Conservation (phyloP, 2,888 invertebrate genomes). For the Ormyrus labotus region DNA sequence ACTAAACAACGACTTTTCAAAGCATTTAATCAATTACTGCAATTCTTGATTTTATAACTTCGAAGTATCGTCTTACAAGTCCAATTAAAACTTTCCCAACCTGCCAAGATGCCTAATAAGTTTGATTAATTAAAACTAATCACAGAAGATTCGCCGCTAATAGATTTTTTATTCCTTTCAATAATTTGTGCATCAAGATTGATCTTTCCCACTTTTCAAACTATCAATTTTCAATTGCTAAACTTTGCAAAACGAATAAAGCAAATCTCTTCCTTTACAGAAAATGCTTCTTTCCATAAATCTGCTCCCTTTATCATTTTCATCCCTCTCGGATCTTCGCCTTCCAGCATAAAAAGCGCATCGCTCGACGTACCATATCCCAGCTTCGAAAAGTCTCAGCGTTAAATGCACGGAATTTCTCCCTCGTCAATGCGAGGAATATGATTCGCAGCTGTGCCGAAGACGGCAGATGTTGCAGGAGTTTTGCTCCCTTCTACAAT, state of each 20-base stretch:
- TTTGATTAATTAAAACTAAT: constrained; percentile 26
- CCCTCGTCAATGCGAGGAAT: not conserved
- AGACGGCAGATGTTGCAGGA: constrained; percentile 28
- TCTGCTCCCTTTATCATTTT: too few relatives aligned
- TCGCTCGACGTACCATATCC: not conserved
- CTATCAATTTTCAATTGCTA: too few relatives aligned
- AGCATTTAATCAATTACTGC: constrained; percentile 11
- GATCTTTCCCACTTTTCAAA: too few relatives aligned
- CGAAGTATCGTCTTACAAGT: constrained; percentile 29
- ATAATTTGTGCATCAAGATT: too few relatives aligned
- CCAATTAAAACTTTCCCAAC: constrained; percentile 43
- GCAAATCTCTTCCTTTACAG: too few relatives aligned
- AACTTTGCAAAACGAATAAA: too few relatives aligned
- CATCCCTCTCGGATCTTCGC: too few relatives aligned
- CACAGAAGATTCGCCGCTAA: not conserved
- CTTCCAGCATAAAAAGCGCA: not conserved
- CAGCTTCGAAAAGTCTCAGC: not conserved
- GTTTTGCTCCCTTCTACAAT: not conserved
- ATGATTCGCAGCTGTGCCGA: constrained; percentile 37
- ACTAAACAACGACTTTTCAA: not conserved
- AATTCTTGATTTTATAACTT: constrained; percentile 15
- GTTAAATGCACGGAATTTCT: not conserved
- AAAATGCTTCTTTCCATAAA: too few relatives aligned
- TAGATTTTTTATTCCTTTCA: too few relatives aligned
- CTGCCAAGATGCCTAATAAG: constrained; percentile 4